Evolutionary conservation across 64 coral and sea anemone genomes (phyloP).

Genomic region (Pachyseris speciosa): DNA sequence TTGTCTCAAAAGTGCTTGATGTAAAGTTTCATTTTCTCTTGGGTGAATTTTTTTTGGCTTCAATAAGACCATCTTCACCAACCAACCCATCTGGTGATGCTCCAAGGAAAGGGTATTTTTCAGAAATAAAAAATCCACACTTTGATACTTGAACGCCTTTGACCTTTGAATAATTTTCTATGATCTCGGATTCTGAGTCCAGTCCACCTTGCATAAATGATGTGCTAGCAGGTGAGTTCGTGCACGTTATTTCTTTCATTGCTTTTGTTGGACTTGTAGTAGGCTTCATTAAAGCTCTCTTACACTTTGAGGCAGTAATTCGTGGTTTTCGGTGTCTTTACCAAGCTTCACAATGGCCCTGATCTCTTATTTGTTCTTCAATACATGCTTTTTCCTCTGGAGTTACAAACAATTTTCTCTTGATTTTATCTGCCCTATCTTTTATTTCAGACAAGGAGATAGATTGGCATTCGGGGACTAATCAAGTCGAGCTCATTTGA

Average conservation of each 20-base stretch:
- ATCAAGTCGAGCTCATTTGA: constrained; percentile 18
- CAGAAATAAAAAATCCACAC: constrained; percentile 72
- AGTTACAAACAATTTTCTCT: constrained; percentile 51
- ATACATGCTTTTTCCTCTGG: constrained; percentile 40
- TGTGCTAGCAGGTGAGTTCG: background rate
- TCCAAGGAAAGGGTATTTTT: constrained; percentile 59
- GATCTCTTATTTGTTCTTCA: constrained; percentile 27
- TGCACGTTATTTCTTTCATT: constrained; percentile 24
- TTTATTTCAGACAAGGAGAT: constrained; percentile 60
- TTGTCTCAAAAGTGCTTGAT: constrained; percentile 62
- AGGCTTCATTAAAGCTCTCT: constrained; percentile 38
- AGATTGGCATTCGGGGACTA: constrained; percentile 54
- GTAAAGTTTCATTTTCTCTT: constrained; percentile 61
- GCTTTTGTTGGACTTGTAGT: constrained; percentile 65
- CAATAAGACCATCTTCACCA: constrained; percentile 52
- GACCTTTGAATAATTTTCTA: constrained; percentile 27
- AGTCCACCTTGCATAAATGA: constrained; percentile 45
- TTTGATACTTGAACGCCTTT: constrained; percentile 49
- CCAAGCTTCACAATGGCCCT: constrained; percentile 37
- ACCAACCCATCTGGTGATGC: constrained; percentile 77
- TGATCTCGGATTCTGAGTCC: constrained; percentile 42
- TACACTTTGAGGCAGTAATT: constrained; percentile 62
- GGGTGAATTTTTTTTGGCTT: constrained; percentile 67
- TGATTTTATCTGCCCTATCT: constrained; percentile 75
- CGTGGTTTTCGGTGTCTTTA: constrained; percentile 11